These are phyloP conservation scores for Ophiodon elongatus DNA, from an alignment of 2,113 vertebrate genomes.

Conservation along the genomic window DNA sequence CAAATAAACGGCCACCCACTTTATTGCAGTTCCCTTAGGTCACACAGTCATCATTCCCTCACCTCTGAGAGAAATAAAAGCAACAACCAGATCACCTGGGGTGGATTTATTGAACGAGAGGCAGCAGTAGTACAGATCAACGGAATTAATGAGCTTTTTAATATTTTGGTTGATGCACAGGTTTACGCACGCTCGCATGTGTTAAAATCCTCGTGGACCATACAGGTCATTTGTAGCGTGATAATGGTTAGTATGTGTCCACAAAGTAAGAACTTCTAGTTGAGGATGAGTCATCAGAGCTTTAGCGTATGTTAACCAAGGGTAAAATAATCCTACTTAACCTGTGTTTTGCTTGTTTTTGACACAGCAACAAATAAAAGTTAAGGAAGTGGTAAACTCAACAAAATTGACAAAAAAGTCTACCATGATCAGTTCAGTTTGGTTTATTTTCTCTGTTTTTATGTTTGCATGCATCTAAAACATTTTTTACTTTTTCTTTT, in stretches of 20 bases:
- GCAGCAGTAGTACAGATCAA: neutral
- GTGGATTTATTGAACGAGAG: conserved; percentile 5
- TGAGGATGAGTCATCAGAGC: neutral
- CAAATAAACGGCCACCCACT: neutral
- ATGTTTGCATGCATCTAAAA: neutral
- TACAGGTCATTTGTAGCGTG: neutral
- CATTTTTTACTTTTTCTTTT: neutral
- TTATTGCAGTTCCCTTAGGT: neutral
- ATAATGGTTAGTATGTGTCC: neutral
- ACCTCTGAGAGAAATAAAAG: neutral
- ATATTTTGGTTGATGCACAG: neutral
- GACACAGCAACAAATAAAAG: neutral
- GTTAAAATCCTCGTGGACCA: neutral
- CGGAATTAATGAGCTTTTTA: neutral
- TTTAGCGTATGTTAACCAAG: neutral
- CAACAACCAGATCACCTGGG: neutral
- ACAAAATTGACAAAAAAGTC: neutral
- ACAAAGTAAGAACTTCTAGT: neutral
- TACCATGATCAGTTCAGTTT: neutral
- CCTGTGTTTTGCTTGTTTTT: too few relatives aligned
- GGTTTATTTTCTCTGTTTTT: neutral
- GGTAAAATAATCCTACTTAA: neutral
- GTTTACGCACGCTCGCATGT: neutral
- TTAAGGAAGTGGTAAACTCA: neutral
- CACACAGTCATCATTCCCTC: neutral